These are phyloP conservation scores for Drosophila helvetica DNA, from an alignment of 2,888 invertebrate species.

Conservation along the genomic window DNA sequence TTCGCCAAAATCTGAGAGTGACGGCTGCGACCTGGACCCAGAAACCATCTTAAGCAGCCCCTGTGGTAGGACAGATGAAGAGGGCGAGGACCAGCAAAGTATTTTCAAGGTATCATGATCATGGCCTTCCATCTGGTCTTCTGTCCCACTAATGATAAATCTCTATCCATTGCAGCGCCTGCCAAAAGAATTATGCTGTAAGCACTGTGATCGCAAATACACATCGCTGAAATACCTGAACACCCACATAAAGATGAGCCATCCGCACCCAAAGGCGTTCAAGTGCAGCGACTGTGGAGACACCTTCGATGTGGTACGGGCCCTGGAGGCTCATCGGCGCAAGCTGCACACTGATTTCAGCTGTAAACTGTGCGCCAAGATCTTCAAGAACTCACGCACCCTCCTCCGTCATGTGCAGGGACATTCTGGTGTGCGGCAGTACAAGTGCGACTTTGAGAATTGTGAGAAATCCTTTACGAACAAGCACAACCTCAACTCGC, in stretches of 20 bases:
- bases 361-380: constrained; percentile 67
- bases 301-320: constrained; percentile 61
- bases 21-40: background rate
- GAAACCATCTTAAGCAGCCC: background rate
- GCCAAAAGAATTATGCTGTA: constrained; percentile 53
- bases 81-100: constrained; percentile 38
- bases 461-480: constrained; percentile 77
- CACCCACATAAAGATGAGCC: constrained; percentile 61
- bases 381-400: constrained; percentile 69
- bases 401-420: constrained; percentile 66
- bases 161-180: constrained; percentile 24
- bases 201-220: constrained; percentile 57
- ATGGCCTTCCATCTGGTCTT: constrained; percentile 17
- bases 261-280: constrained; percentile 65
- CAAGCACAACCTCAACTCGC: constrained; percentile 65
- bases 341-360: constrained; percentile 64
- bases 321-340: constrained; percentile 58
- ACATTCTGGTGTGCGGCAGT: constrained; percentile 68
- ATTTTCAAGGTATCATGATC: constrained; percentile 50
- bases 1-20: background rate
- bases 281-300: constrained; percentile 65
- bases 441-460: constrained; percentile 65
- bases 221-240: constrained; percentile 64
- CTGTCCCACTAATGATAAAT: background rate
- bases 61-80: constrained; percentile 1